Conservation (phyloP, 2,113 vertebrate genomes). For the Neolamprologus tretocephalus region DNA sequence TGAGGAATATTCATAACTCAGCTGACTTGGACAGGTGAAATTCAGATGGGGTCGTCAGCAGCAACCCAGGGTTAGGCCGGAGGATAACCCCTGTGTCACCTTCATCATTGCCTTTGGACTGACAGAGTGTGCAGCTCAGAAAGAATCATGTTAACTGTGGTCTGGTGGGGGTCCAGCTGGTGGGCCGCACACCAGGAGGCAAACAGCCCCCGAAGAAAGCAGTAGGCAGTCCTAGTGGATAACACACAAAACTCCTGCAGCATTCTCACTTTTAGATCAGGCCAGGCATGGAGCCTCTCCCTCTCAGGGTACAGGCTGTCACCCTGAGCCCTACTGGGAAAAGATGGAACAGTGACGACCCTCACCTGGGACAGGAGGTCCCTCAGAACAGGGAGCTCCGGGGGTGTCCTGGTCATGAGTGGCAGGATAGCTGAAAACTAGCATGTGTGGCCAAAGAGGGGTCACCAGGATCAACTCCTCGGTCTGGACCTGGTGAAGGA, state of each 20-base stretch:
- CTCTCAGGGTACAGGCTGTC: rapidly evolving
- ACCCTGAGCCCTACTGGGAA: not conserved
- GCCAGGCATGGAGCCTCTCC: not conserved
- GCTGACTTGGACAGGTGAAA: not conserved
- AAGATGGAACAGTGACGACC: rapidly evolving
- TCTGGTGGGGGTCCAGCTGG: too few species aligned
- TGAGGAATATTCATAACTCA: not conserved
- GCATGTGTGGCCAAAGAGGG: not conserved
- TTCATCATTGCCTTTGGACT: too few species aligned
- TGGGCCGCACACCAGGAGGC: too few species aligned
- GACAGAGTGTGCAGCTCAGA: too few species aligned
- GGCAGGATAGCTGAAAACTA: not conserved
- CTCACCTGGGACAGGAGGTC: not conserved
- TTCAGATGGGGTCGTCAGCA: too few species aligned
- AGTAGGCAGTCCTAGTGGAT: too few species aligned
- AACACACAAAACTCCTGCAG: not conserved
- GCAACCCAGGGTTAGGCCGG: too few species aligned
- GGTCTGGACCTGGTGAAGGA: not conserved
- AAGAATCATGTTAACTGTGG: too few species aligned
- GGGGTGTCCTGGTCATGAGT: not conserved
- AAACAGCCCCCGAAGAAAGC: rapidly evolving
- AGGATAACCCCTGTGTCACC: too few species aligned
- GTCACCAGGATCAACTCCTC: not conserved
- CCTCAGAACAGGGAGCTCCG: too few species aligned
- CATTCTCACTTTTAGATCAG: not conserved